Conservation (phyloP, 2,888 invertebrate species). For the Oligia fasciuncula region DNA sequence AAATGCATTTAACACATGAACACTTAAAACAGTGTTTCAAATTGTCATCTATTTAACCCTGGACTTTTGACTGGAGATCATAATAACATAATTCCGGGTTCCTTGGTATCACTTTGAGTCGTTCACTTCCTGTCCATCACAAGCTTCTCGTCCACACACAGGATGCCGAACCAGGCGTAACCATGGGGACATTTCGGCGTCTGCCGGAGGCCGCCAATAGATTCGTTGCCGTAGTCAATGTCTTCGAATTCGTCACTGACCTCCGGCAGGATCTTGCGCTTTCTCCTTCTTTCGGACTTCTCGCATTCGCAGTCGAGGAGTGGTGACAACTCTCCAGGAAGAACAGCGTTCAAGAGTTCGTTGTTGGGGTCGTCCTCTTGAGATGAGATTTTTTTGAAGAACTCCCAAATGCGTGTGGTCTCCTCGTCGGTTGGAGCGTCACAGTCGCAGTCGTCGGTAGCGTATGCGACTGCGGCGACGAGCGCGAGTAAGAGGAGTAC, state of each 20-base stretch:
- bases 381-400: conserved; percentile 60
- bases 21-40: conserved; percentile 62
- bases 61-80: conserved; percentile 20
- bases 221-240: not conserved
- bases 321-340: conserved; percentile 67
- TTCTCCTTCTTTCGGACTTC: conserved; percentile 61
- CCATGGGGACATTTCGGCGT: conserved; percentile 47
- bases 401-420: conserved; percentile 44
- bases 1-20: conserved; percentile 44
- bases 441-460: conserved; percentile 58
- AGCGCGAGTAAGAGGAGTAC: conserved; percentile 54
- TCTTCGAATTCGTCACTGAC: conserved; percentile 13
- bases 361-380: not conserved
- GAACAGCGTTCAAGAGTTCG: conserved; percentile 53
- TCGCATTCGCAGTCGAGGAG: conserved; percentile 66
- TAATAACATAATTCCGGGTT: not conserved
- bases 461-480: conserved; percentile 33
- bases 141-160: conserved; percentile 35
- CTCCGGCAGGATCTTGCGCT: conserved; percentile 60
- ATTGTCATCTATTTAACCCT: conserved; percentile 13
- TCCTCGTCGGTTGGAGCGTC: conserved; percentile 22
- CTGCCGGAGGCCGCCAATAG: not conserved
- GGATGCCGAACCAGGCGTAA: conserved; percentile 23
- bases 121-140: conserved; percentile 36
- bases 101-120: not conserved